Base-by-base conservation (phyloP, 2,888 invertebrate species). In the Drosophila eohydei region DNA sequence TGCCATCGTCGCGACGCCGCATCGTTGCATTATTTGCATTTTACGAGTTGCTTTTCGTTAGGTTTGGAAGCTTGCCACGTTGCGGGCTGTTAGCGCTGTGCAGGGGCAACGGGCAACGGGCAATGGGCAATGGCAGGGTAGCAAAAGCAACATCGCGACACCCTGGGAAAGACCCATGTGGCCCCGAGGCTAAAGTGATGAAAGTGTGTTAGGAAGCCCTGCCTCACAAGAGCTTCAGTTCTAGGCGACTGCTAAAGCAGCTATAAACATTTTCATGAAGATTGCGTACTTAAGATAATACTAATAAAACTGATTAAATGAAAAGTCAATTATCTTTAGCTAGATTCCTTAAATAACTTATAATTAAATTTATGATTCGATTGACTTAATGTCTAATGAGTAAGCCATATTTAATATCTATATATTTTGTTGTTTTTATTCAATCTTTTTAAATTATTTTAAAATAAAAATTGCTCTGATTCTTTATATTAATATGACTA, bases 1-100 rank as follows among this genome's bases (percentile, higher is more conserved):
- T 88, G 89, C 84, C 83, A 74, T 67, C 84, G 88, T 83, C 88
- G 72, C 79, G 67, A 69, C 83, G 81, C 68, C 41, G 66, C 55
- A 41, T 78, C 81, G 74, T 76, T 89, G 86, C 86, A 86, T 88
- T 89, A 86, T 86, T 86, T 86, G 89, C 86, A 86, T 86, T 86
- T 86, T 89, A 89, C 89, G 86, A 87, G 88, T 65, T 77, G 84
- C 89, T 77, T 76, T 74, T 80, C 71, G 81, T 36, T 71, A 30
- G 66, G 72, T 34, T 81, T 83, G 83, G 88, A 86, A 74, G 71
- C 72, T 73, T 88, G 83, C 85, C 83, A 87, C 80, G 83, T 71
- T 75, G 67, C 76, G 51, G 51, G 12, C 50, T 50, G 50, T 21
- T 50, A 6, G 50, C 11, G 36, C 26, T 26, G 51, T 8, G 51